Evolutionary conservation across 2,888 invertebrate genomes (phyloP).

Genomic region (Gymnocheta viridis): DNA sequence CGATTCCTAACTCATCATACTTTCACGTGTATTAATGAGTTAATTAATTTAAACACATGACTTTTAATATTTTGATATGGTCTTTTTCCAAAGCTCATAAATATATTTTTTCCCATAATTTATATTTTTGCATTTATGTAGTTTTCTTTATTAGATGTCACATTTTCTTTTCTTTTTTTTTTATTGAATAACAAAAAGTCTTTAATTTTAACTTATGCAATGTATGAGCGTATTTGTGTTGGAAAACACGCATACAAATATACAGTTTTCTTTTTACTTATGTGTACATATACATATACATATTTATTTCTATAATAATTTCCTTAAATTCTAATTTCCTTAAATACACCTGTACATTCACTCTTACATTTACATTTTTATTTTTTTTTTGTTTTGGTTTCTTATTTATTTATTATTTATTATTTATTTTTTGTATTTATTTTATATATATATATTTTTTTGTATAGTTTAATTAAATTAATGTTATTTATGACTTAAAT

Average conservation of each 20-base stretch:
- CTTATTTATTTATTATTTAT: neutral
- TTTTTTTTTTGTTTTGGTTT: neutral
- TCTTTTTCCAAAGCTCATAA: constrained; percentile 65
- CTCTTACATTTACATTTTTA: constrained; percentile 48
- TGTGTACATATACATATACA: constrained; percentile 4
- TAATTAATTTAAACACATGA: constrained; percentile 39
- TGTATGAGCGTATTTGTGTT: constrained; percentile 36
- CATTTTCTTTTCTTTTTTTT: constrained; percentile 34
- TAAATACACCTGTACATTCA: constrained; percentile 38
- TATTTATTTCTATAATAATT: constrained; percentile 12
- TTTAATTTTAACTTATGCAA: constrained; percentile 65
- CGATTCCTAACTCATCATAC: neutral
- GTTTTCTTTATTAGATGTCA: constrained; percentile 26
- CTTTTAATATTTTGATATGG: constrained; percentile 60
- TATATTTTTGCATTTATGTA: constrained; percentile 62
- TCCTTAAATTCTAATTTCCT: constrained; percentile 7
- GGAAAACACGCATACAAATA: constrained; percentile 5
- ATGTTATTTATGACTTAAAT: constrained; percentile 53
- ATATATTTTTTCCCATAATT: constrained; percentile 44
- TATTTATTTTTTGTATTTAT: neutral
- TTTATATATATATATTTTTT: neutral
- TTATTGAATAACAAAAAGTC: constrained; percentile 68
- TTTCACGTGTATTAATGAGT: neutral
- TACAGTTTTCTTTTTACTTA: constrained; percentile 19
- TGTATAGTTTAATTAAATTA: constrained; percentile 21